Percentiles rank a stretch among this genome's conserved stretches.
Evolutionary conservation across 1,140 invertebrate genomes (phyloP).

Genomic region (Heliconius eleuchia): DNA sequence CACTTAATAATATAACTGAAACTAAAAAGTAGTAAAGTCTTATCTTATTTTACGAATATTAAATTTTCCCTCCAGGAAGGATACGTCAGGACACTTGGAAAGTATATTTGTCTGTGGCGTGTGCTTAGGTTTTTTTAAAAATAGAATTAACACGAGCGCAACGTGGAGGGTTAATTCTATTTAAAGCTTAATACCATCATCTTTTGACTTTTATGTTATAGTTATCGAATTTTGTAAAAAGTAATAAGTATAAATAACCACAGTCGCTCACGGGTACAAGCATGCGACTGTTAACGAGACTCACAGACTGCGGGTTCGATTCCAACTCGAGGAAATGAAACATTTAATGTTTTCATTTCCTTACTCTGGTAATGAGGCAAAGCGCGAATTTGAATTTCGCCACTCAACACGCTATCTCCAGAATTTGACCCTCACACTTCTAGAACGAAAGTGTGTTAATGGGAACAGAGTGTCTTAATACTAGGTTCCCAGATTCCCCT

Average conservation of each 20-base stretch:
- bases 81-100: constrained; percentile 42
- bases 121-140: constrained; percentile 40
- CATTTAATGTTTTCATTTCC: no score
- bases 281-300: no score
- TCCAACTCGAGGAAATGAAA: no score
- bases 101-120: constrained; percentile 44
- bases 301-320: no score
- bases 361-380: no score
- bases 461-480: no score
- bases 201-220: constrained; percentile 31
- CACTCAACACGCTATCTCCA: no score
- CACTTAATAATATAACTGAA: background rate
- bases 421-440: no score
- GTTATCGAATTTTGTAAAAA: background rate
- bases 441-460: no score
- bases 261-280: no score
- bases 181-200: constrained; percentile 53
- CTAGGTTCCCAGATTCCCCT: no score
- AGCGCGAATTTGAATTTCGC: no score
- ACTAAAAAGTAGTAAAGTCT: background rate
- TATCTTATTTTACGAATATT: background rate
- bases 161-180: constrained; percentile 62
- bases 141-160: constrained; percentile 57
- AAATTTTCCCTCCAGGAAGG: constrained; percentile 19
- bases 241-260: background rate